A percentile compares a stretch with the other conserved stretches of the same genome.
phyloP scores from a whole-genome alignment of 2,113 vertebrate genomes.

The Prunella himalayana region DNA sequence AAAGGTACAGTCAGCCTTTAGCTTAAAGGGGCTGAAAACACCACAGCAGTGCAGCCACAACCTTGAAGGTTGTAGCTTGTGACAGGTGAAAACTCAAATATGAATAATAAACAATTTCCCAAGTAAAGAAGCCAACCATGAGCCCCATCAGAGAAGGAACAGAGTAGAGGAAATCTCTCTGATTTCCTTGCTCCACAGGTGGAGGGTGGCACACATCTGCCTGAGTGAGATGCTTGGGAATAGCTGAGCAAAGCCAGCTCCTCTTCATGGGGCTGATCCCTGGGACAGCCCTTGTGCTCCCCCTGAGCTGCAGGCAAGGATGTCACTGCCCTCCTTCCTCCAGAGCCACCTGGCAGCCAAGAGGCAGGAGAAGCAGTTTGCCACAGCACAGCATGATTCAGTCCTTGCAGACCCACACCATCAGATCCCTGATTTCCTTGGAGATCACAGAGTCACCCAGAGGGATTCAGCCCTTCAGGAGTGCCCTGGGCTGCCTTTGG shows the following conservation, averaged over 20 bases:
- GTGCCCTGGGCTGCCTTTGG: conserved; percentile 54
- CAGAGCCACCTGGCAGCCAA: conserved; percentile 68
- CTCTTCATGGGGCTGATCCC: conserved; percentile 74
- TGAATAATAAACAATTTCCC: background rate
- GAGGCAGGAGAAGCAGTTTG: conserved; percentile 69
- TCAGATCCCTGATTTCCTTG: conserved; percentile 68
- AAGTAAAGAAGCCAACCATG: background rate
- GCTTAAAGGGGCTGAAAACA: background rate
- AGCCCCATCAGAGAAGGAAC: background rate
- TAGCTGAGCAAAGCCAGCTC: conserved; percentile 68
- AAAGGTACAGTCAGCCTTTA: conserved; percentile 59
- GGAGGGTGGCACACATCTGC: conserved; percentile 53
- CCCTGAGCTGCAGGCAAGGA: conserved; percentile 72
- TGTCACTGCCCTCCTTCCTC: conserved; percentile 75
- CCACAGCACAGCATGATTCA: conserved; percentile 57
- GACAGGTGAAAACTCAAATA: background rate
- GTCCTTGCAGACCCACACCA: conserved; percentile 63
- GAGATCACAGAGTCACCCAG: conserved; percentile 60
- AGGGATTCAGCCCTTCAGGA: conserved; percentile 64
- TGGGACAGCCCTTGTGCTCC: conserved; percentile 78
- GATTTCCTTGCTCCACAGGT: conserved; percentile 47
- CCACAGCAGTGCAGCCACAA: background rate
- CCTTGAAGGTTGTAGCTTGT: background rate
- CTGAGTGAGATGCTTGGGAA: conserved; percentile 73
- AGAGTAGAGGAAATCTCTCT: background rate